phyloP scores from a whole-genome alignment of 1,140 invertebrate species.

The Pararge aegeria region DNA sequence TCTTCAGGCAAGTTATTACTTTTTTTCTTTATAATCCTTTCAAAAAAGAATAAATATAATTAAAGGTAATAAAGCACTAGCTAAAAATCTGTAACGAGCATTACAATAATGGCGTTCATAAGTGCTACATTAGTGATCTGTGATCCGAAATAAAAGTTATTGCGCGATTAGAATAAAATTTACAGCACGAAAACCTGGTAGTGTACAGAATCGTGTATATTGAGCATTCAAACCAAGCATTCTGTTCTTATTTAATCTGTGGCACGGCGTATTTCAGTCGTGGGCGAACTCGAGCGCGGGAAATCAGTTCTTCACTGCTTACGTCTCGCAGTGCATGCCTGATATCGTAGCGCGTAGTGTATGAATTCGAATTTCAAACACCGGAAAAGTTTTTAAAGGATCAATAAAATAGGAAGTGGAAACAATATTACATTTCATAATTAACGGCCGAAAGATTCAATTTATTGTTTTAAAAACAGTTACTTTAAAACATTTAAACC shows the following conservation, averaged over 20 bases:
- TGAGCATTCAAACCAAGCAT: not conserved
- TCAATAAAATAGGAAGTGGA: not conserved
- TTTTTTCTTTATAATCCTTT: too few species aligned
- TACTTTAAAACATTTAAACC: not conserved
- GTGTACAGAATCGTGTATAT: too few species aligned
- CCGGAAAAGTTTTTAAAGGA: conserved; percentile 15
- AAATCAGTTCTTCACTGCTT: conserved; percentile 38
- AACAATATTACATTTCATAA: not conserved
- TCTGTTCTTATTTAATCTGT: conserved; percentile 32
- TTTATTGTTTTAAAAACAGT: not conserved
- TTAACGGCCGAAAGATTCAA: not conserved
- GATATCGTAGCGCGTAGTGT: conserved; percentile 13
- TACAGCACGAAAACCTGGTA: too few species aligned
- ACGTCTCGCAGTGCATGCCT: conserved; percentile 36
- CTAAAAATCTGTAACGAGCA: too few species aligned
- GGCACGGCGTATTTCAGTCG: conserved; percentile 28
- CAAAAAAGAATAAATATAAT: too few species aligned
- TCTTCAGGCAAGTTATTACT: too few species aligned
- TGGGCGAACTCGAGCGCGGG: conserved; percentile 29
- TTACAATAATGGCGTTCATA: too few species aligned
- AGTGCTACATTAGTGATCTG: too few species aligned
- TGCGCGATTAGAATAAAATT: too few species aligned
- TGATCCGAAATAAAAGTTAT: too few species aligned
- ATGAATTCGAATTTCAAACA: conserved; percentile 25
- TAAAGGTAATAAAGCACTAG: too few species aligned